Base-by-base conservation (phyloP, 2,797 vertebrate species). In the Scolopax bukidnonensis region DNA sequence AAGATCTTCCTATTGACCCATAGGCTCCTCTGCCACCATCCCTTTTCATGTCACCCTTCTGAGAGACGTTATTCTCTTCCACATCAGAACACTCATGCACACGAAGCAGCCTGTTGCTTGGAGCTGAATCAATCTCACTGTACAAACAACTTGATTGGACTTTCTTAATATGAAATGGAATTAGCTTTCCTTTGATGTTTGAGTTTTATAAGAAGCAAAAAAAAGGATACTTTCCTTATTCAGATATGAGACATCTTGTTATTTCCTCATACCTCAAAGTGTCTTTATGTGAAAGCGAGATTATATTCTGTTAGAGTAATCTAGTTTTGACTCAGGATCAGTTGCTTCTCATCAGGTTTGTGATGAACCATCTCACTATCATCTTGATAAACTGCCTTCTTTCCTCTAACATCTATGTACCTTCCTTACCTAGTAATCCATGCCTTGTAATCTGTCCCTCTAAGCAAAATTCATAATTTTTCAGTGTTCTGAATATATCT, bases 31-130 rank as follows among this genome's bases (percentile, higher is more conserved):
- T 77, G 43, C 6, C 28, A 54, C 6, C 7, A 15, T 14, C 3
- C 2, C 4, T 85, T 69, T 60, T 48, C 21, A 8, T 38, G 32
- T 48, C 60, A 40, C 3, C 3, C 36, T 57, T 74, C 38, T 64
- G 17, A 17, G 10, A 50, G 19, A 4, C 4, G 3, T 59, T 40
- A 38, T 5, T 59, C 18, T 71, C n/a, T 38, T 53, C 50, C 16
- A 41, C n/a, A 53, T 13, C 30, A 25, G n/a, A 79, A 71, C 0
- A 1, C 25, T 67, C 10, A 32, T 0, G 1, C 1, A 0, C 4
- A 1, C 25, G 28, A 33, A 36, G 9, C 25, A 74, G 14, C 10
- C 16, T 2, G 1, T 20, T 16, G 7, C 23, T 7, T 60, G 16
- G 10, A 78, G 8, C 10, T 60, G 38, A 77, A 87, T 28, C 2